Evolutionary conservation across 2,888 invertebrate genomes (phyloP), one percentile per base, ranked within the genome.

Genomic region (Drosophila pseudotalamancana): DNA sequence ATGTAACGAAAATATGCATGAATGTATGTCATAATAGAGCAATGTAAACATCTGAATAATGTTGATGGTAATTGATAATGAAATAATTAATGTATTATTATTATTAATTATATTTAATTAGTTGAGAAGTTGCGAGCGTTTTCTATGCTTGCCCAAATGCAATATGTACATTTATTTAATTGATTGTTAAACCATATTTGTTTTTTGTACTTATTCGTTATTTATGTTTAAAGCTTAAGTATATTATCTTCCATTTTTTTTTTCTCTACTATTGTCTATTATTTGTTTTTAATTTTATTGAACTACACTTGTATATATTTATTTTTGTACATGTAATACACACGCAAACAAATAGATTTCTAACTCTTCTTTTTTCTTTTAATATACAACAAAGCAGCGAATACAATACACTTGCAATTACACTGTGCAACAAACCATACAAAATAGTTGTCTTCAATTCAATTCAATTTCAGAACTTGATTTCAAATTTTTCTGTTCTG

Each of bases 121-220:
- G 54, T 50, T 72, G 35, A 55, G 37, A 21, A 55, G 51, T 40
- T 40, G 66, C 63, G 42, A 62, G 51, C 60, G 49, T n/a, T 49
- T 9, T 16, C 27, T 12, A 45, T 60, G 68, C 59, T 54, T 55
- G 62, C 57, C 55, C 29, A 71, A 75, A 63, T 42, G 62, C 64
- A 71, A 66, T 75, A 75, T 66, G 72, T 56, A 75, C 21, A 76
- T 68, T 68, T 55, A 48, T 55, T 64, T 66, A 14, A 50, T 69
- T 45, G 60, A 78, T 78, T 80, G 80, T 80, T 80, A 56, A 78
- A 60, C 56, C 64, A 19, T 67, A 69, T 78, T 84, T 81, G 75
- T 82, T 82, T 78, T 42, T 43, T 72, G 61, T 55, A 66, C 56
- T 65, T 64, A 68, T 78, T 84, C 81, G 79, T 80, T 80, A 81